Percentiles rank a stretch among this genome's conserved stretches.
These are phyloP conservation scores for Puma concolor DNA, from an alignment of 2,113 vertebrate genomes.

Conservation along the genomic window DNA sequence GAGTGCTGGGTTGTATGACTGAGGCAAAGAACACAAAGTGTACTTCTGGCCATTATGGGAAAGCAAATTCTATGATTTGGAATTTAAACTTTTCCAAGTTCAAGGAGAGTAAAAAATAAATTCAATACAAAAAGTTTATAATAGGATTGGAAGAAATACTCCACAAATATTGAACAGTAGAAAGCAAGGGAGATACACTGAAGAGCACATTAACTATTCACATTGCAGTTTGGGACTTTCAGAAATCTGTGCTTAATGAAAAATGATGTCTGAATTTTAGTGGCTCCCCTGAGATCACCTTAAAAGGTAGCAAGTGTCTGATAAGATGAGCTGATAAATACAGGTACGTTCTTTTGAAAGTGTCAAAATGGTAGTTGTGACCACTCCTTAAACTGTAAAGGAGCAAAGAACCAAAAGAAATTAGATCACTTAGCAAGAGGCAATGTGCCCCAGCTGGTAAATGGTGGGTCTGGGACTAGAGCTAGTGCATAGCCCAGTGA, in stretches of 20 bases:
- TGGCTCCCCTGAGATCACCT: neutral
- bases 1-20: neutral
- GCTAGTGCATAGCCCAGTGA: neutral
- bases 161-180: neutral
- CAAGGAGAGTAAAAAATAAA: conserved; percentile 13
- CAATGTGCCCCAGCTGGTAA: neutral
- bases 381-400: neutral
- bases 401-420: neutral
- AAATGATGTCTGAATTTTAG: neutral
- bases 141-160: neutral
- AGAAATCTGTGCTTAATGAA: conserved; percentile 32
- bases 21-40: neutral
- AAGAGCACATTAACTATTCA: neutral
- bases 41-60: neutral
- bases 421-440: neutral
- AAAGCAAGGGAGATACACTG: neutral
- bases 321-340: neutral
- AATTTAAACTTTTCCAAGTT: conserved; percentile 48
- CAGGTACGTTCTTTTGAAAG: neutral
- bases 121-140: neutral
- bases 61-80: conserved; percentile 5
- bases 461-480: neutral
- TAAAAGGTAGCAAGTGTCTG: neutral
- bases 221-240: neutral
- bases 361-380: neutral